phyloP scores from a whole-genome alignment of 2,797 vertebrate species.

The Hylomyscus alleni region DNA sequence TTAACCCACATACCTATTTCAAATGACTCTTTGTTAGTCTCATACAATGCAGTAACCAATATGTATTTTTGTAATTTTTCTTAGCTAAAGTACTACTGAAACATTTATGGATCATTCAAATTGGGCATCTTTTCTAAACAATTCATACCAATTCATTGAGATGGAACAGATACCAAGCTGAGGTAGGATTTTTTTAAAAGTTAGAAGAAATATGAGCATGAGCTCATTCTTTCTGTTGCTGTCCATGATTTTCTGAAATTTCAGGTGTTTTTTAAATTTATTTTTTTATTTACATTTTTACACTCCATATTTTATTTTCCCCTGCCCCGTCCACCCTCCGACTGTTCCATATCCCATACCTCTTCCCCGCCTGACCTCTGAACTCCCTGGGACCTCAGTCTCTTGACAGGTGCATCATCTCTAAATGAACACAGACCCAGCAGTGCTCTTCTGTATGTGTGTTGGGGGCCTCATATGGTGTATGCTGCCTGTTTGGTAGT shows the following conservation, averaged over 20 bases:
- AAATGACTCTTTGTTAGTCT: background rate
- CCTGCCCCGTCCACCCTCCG: no score
- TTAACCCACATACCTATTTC: background rate
- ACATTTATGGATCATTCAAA: background rate
- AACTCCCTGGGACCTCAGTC: no score
- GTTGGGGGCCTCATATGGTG: no score
- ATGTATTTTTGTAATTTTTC: constrained; percentile 25
- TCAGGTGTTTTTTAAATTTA: no score
- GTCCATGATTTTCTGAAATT: background rate
- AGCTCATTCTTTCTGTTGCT: background rate
- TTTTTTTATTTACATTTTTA: no score
- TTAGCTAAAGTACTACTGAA: background rate
- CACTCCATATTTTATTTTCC: no score
- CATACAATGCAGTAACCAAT: background rate
- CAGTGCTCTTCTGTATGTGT: no score
- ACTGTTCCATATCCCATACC: no score
- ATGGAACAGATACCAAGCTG: background rate
- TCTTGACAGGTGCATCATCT: no score
- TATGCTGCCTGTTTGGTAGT: no score
- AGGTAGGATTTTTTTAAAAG: background rate
- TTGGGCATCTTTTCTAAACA: background rate
- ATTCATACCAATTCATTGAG: background rate
- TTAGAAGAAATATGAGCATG: background rate
- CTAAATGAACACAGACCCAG: no score
- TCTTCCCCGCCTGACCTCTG: no score